Base-by-base conservation (phyloP, 1,140 invertebrate species). In the Drosophila busckii region DNA sequence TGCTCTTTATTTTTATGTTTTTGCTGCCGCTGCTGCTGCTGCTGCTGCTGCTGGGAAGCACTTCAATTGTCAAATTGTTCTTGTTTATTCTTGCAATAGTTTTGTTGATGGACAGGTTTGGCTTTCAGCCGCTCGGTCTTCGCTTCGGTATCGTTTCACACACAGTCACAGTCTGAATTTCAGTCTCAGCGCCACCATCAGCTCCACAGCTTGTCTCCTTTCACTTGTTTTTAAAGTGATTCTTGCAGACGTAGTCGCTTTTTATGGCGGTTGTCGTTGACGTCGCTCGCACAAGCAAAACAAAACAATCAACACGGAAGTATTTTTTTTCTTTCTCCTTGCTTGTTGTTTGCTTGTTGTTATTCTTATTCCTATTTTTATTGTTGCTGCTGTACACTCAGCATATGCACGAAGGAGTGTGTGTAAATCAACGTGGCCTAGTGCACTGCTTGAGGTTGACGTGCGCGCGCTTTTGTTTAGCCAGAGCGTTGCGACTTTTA, bases 51-150 rank as follows among this genome's bases (percentile, higher is more conserved):
- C 44, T 26, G 55, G 62, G 63, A 78, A 68, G 60, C 75, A 73
- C 73, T 80, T 82, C 73, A 80, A 80, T 80, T 80, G 73, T 80
- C 73, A 80, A 80, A 80, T 80, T 82, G 73, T 69, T 73, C 75
- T 80, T 82, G 69, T 80, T 73, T 82, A 82, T 80, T 80, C 75
- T 82, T 82, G 73, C 75, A 82, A 82, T 80, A 82, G 73, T 80
- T 80, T 65, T 66, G 64, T 56, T 80, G 69, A 82, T 82, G 75
- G 73, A 73, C 73, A 78, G 73, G 73, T 73, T 69, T 82, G 58
- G 48, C 70, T 50, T 55, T 61, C 58, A 29, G 28, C 20, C 34
- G 4, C 22, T n/a, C 16, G 6, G 20, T n/a, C 26, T n/a, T 8
- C 20, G 44, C 22, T 17, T 15, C 12, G 12, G 31, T 23, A 25